These are phyloP conservation scores for Ariopsis seemanni DNA, from an alignment of 2,113 vertebrate species.

Conservation along the genomic window DNA sequence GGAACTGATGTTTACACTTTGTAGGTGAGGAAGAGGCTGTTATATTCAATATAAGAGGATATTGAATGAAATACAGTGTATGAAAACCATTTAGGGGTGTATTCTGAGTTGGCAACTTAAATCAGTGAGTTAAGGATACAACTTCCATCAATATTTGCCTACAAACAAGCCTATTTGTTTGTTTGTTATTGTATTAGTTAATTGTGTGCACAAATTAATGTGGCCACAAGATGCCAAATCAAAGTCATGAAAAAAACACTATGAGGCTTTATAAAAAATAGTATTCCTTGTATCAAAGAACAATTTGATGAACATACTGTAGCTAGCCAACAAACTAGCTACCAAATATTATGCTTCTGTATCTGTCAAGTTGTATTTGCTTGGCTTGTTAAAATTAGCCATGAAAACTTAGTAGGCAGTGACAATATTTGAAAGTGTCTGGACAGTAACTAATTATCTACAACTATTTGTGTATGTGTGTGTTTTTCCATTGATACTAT, in stretches of 20 bases:
- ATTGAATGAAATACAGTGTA: neutral
- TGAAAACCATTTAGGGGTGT: neutral
- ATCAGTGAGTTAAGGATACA: neutral
- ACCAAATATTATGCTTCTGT: neutral
- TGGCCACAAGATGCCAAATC: neutral
- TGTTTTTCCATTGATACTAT: conserved; percentile 44
- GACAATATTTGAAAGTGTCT: neutral
- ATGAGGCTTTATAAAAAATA: neutral
- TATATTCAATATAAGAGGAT: neutral
- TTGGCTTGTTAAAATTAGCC: neutral
- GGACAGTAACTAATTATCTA: neutral
- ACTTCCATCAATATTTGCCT: neutral
- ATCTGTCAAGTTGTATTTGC: neutral
- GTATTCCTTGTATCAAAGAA: neutral
- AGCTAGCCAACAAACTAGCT: neutral
- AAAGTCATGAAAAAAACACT: neutral
- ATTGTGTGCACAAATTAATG: neutral
- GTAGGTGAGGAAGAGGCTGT: neutral
- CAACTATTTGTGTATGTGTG: neutral
- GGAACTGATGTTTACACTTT: neutral
- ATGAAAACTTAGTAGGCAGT: neutral
- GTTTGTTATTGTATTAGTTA: neutral
- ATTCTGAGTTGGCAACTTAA: neutral
- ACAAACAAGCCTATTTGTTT: neutral
- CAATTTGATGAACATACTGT: neutral